These are phyloP conservation scores for Lepidostoma basale DNA, from an alignment of 1,140 invertebrate genomes.

Conservation along the genomic window DNA sequence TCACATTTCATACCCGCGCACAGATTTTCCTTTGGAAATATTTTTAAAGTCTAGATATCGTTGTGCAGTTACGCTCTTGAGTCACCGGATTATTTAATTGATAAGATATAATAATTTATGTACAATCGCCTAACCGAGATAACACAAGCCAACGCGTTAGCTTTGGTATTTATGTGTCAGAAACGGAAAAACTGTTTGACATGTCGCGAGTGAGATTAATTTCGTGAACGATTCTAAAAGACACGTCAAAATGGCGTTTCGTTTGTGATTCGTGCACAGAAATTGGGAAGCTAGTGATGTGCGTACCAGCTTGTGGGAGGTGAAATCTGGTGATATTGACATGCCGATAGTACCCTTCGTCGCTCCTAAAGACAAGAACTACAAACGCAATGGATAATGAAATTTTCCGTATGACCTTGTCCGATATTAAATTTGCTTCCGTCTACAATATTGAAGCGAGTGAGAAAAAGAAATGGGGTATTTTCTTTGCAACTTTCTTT, in stretches of 20 bases:
- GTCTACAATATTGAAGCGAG: slow-evolving; percentile 14
- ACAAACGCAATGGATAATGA: slow-evolving; percentile 7
- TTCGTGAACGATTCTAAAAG: no score
- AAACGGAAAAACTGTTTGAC: not conserved
- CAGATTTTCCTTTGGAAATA: no score
- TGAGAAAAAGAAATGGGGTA: slow-evolving; percentile 25
- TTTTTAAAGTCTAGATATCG: no score
- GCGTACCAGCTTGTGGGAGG: not conserved
- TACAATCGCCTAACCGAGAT: slow-evolving; percentile 2
- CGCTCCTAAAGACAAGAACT: not conserved
- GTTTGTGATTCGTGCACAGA: no score
- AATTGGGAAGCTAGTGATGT: not conserved
- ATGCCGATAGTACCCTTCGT: not conserved
- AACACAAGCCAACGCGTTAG: not conserved
- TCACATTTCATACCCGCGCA: no score
- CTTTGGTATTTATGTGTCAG: not conserved
- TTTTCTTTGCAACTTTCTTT: slow-evolving; percentile 33
- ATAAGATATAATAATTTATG: no score
- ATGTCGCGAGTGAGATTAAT: no score
- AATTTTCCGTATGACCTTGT: slow-evolving; percentile 20
- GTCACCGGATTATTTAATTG: not conserved
- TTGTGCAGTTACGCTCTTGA: no score
- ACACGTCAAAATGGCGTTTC: no score
- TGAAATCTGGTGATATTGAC: not conserved
- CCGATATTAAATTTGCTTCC: slow-evolving; percentile 31